Evolutionary conservation across 2,113 vertebrate genomes (phyloP), one percentile per base, ranked within the genome.

Genomic region (Talpa occidentalis): DNA sequence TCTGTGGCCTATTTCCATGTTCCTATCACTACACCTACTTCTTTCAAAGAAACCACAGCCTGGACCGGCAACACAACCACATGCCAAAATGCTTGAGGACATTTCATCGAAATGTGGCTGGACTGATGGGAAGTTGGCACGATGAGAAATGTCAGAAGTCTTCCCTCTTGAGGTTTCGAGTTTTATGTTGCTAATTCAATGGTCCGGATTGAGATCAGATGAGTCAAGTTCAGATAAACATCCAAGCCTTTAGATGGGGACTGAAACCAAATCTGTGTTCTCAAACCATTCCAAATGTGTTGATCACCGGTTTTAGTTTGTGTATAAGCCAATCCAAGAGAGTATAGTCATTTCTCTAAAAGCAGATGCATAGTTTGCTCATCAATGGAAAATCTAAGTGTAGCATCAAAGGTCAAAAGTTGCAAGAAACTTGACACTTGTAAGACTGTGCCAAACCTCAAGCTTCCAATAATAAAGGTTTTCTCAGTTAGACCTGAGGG

Each of bases 1-100:
- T 62, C 12, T 17, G 37, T 1, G 72, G 67, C 64, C 10, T 28
- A 6, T 72, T 86, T 64, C 82, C 40, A 89, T 0, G 64, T 35
- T 40, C 64, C 74, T 86, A 73, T 69, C 94, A 77, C 78, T 70
- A 94, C 85, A 93, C 82, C 89, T 90, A 40, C 62, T 47, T 74
- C 93, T 96, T 95, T 96, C 84, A 96, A 91, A 94, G 86, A 97
- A 97, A 89, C 74, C 91, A 89, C 88, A 92, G 40, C 54, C 82
- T 60, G 59, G 95, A 90, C 74, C 32, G 60, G 84, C 44, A 76
- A 92, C 52, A 82, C 72, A 96, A 76, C 26, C 1, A 82, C 0
- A 9, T 79, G 89, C 93, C 95, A 86, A 85, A 72, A 44, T 3
- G 67, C 90, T 78, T 35, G 59, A 86, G 59, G 67, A 42, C 73